Percentiles rank a stretch among this genome's conserved stretches.
Conservation (phyloP, 2,888 invertebrate genomes). For the Callyntrura sp. region DNA sequence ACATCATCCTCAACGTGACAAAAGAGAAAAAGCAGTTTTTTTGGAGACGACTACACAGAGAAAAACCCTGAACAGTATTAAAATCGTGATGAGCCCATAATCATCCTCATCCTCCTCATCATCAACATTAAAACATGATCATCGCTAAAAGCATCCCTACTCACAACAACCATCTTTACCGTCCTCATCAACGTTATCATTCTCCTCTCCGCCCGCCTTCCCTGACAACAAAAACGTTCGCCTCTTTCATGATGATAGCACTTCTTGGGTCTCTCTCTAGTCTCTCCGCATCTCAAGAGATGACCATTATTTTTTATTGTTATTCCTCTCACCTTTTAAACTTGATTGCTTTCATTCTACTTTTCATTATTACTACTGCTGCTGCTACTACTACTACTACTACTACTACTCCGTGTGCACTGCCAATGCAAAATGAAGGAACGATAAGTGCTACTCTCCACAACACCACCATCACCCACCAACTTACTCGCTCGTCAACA, state of each 20-base stretch:
- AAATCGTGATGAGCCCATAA: constrained; percentile 43
- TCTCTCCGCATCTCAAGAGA: not conserved
- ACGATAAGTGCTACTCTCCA: not conserved
- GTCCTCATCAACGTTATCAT: too few relatives aligned
- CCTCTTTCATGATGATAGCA: not conserved
- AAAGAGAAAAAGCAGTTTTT: not conserved
- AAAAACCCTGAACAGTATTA: not conserved
- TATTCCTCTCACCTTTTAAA: constrained; percentile 49
- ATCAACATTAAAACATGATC: too few relatives aligned
- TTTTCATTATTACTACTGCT: not conserved
- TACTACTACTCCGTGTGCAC: not conserved
- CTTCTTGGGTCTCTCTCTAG: not conserved
- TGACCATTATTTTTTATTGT: constrained; percentile 41
- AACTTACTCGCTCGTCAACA: not conserved
- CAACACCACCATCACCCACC: not conserved
- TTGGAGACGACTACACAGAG: not conserved
- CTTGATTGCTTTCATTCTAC: not conserved
- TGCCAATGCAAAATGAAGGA: not conserved
- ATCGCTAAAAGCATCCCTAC: constrained; percentile 30
- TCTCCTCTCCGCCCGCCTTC: too few relatives aligned
- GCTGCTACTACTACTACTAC: not conserved
- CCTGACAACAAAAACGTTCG: not conserved
- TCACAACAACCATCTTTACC: too few relatives aligned
- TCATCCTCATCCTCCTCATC: not conserved
- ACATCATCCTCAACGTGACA: constrained; percentile 23